Evolutionary conservation across 2,113 vertebrate genomes (phyloP).

Genomic region (Rhodinocichla rosea): DNA sequence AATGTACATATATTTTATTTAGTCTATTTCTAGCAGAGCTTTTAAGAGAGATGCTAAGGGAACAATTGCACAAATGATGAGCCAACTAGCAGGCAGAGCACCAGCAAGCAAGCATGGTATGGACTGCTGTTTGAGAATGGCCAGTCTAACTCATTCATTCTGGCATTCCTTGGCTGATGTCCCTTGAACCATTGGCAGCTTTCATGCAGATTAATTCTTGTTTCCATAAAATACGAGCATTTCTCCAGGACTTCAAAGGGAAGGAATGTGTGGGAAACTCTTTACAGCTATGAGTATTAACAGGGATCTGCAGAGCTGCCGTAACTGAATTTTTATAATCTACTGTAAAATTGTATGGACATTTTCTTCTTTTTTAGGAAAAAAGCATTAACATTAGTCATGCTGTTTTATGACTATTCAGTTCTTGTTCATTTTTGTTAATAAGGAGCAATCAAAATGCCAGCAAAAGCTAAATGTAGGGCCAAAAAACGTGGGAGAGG

Average conservation of each 20-base stretch:
- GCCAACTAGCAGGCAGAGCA: not conserved
- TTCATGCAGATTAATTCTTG: not conserved
- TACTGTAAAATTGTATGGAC: constrained; percentile 11
- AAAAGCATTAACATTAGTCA: constrained; percentile 14
- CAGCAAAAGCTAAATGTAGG: not conserved
- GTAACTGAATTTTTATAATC: not conserved
- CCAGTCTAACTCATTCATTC: not conserved
- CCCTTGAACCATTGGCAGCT: not conserved
- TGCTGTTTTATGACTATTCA: not conserved
- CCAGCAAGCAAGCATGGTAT: not conserved
- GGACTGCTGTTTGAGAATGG: not conserved
- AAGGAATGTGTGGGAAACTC: not conserved
- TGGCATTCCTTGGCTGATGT: not conserved
- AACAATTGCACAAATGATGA: not conserved
- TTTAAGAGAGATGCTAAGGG: not conserved
- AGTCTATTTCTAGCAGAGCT: not conserved
- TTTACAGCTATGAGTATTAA: not conserved
- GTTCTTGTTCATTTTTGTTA: constrained; percentile 1
- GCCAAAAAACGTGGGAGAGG: not conserved
- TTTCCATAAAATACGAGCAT: constrained; percentile 25
- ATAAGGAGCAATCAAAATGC: not conserved
- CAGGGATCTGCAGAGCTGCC: constrained; percentile 10
- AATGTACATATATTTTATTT: not conserved
- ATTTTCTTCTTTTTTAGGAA: not conserved
- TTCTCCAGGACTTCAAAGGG: constrained; percentile 31